Conservation (phyloP, 2,888 invertebrate genomes). For the Agrochola litura region DNA sequence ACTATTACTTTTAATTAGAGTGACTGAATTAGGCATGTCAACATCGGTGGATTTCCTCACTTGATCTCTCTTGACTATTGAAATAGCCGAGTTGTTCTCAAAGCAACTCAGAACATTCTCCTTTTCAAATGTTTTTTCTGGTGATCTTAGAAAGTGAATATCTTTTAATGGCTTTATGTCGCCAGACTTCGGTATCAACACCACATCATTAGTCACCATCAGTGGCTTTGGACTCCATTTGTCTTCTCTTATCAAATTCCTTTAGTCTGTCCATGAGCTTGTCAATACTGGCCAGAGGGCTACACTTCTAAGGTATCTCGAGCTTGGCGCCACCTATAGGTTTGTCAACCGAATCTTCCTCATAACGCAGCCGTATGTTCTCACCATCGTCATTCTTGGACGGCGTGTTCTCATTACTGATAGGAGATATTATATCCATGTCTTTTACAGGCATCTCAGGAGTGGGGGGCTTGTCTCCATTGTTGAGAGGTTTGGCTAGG, state of each 20-base stretch:
- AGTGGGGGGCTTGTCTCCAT: conserved; percentile 74
- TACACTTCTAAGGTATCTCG: conserved; percentile 83
- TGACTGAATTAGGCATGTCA: conserved; percentile 87
- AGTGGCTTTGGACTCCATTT: conserved; percentile 81
- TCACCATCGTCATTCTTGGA: conserved; percentile 86
- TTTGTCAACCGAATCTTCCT: conserved; percentile 85
- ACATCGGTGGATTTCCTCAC: conserved; percentile 86
- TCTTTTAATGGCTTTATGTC: conserved; percentile 87
- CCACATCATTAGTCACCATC: conserved; percentile 85
- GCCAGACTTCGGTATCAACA: conserved; percentile 87
- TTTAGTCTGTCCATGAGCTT: conserved; percentile 89
- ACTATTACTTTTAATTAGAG: conserved; percentile 87
- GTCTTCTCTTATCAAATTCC: conserved; percentile 87
- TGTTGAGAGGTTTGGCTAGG: conserved; percentile 81
- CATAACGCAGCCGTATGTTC: conserved; percentile 86
- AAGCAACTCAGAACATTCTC: conserved; percentile 88
- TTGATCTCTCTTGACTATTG: conserved; percentile 88
- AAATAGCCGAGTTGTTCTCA: conserved; percentile 89
- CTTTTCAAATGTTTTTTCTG: conserved; percentile 86
- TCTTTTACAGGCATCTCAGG: conserved; percentile 86
- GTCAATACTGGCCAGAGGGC: conserved; percentile 86
- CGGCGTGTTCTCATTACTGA: conserved; percentile 82
- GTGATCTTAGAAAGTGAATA: conserved; percentile 85
- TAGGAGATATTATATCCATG: conserved; percentile 74
- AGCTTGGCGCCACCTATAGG: conserved; percentile 78